Evolutionary conservation across 2,888 invertebrate genomes (phyloP).

Genomic region (Spodoptera littoralis): DNA sequence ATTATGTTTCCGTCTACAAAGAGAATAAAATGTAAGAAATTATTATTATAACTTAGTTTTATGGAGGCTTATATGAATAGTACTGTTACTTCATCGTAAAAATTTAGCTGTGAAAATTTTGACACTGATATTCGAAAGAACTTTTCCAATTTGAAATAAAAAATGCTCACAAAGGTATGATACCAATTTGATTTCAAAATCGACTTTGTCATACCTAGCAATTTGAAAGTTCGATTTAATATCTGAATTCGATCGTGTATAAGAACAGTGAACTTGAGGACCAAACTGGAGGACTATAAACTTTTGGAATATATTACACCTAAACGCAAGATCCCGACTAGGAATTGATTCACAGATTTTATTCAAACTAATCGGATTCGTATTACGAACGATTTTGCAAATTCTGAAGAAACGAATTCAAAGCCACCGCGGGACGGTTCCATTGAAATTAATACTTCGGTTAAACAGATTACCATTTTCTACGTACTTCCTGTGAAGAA

Average conservation of each 20-base stretch:
- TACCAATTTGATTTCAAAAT: too few species aligned
- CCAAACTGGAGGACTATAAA: slow-evolving; percentile 51
- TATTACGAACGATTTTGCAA: slow-evolving; percentile 72
- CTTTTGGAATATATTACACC: slow-evolving; percentile 72
- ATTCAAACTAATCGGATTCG: slow-evolving; percentile 74
- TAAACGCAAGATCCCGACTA: slow-evolving; percentile 58
- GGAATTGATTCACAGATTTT: slow-evolving; percentile 71
- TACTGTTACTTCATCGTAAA: not conserved
- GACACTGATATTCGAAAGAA: not conserved
- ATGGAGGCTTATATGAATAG: not conserved
- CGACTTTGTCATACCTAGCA: too few species aligned
- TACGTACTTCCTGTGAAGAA: slow-evolving; percentile 43
- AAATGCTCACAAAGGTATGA: too few species aligned
- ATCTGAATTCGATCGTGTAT: slow-evolving; percentile 23
- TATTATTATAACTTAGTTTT: slow-evolving; percentile 20
- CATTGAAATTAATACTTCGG: slow-evolving; percentile 74
- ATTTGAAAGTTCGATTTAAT: slow-evolving; percentile 16
- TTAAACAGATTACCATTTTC: slow-evolving; percentile 68
- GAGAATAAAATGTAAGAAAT: slow-evolving; percentile 38
- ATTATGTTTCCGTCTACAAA: slow-evolving; percentile 45
- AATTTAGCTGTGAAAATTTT: not conserved
- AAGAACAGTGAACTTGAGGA: slow-evolving; percentile 39
- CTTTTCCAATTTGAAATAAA: not conserved
- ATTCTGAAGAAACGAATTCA: slow-evolving; percentile 69
- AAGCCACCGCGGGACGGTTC: slow-evolving; percentile 57